Evolutionary conservation across 2,888 invertebrate genomes (phyloP).

Genomic region (Folsomia candida): DNA sequence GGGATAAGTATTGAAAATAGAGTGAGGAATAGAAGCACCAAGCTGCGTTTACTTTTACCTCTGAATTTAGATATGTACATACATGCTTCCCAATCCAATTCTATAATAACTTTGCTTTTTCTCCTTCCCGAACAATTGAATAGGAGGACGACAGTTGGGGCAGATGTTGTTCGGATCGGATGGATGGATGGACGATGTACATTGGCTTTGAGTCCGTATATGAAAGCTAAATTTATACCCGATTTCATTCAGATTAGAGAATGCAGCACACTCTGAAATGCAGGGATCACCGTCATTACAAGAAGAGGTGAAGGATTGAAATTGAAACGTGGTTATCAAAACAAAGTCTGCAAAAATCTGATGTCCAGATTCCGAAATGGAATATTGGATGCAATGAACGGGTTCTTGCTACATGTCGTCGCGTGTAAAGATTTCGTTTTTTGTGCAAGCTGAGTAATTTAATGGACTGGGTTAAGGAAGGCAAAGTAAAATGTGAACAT

Average conservation of each 20-base stretch:
- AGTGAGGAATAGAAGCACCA: background rate
- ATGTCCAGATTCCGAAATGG: too few species aligned
- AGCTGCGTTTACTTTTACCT: constrained; percentile 1
- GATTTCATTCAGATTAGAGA: too few species aligned
- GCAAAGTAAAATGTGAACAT: background rate
- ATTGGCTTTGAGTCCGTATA: too few species aligned
- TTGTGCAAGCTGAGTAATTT: background rate
- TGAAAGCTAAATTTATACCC: too few species aligned
- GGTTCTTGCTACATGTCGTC: background rate
- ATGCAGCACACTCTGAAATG: too few species aligned
- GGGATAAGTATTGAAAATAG: background rate
- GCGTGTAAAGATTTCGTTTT: background rate
- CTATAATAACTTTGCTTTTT: background rate
- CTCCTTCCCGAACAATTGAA: background rate
- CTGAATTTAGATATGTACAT: background rate
- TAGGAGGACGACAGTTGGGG: background rate
- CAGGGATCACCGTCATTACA: too few species aligned
- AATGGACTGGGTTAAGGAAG: background rate
- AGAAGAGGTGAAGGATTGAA: too few species aligned
- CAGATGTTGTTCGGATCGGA: background rate
- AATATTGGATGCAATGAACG: background rate
- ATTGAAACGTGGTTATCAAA: too few species aligned
- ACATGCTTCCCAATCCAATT: background rate
- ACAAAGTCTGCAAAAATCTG: too few species aligned
- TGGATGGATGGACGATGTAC: too few species aligned